Evolutionary conservation across 2,113 vertebrate genomes (phyloP).

Genomic region (Sisor rabdophorus): DNA sequence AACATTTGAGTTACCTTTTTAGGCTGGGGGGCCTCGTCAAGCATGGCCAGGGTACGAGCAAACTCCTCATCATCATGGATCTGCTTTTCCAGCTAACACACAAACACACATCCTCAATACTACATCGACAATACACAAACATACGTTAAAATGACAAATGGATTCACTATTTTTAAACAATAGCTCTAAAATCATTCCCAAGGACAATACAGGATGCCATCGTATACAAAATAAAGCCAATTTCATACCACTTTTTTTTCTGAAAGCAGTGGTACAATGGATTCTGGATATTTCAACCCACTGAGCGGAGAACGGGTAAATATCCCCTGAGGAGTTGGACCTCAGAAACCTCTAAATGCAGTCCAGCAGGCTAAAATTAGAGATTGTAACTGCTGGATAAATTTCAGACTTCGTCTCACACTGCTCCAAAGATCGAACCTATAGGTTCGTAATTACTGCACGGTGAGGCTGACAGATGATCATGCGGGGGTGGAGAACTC

Average conservation of each 20-base stretch:
- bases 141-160: neutral
- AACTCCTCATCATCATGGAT: constrained; percentile 93
- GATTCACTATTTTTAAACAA: neutral
- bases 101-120: neutral
- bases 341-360: neutral
- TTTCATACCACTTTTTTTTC: neutral
- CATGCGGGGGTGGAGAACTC: constrained; percentile 8
- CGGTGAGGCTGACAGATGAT: neutral
- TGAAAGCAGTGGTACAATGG: neutral
- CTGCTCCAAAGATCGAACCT: neutral
- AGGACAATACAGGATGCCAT: neutral
- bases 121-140: neutral
- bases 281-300: neutral
- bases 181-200: neutral
- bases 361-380: neutral
- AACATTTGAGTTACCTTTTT: constrained; percentile 76
- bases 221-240: neutral
- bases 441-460: neutral
- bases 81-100: constrained; percentile 82
- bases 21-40: constrained; percentile 79
- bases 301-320: neutral
- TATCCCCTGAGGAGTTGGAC: neutral
- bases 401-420: neutral
- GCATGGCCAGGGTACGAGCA: constrained; percentile 86
- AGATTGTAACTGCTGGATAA: neutral